These are phyloP conservation scores for Globia sparganii DNA, from an alignment of 2,888 invertebrate species.

Conservation along the genomic window DNA sequence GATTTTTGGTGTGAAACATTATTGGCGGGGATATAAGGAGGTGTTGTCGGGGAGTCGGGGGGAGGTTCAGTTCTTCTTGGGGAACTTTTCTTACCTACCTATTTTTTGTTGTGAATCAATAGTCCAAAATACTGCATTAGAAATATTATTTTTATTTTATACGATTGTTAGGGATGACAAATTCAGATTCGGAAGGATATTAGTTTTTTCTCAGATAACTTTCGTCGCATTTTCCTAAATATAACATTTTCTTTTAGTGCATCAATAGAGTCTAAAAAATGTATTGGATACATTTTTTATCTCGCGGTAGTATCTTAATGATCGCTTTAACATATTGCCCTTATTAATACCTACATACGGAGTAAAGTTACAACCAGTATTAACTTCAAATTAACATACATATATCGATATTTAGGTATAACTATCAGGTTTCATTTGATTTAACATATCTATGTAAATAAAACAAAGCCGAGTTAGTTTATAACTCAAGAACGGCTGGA, in stretches of 20 bases:
- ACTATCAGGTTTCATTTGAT: neutral
- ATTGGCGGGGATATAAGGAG: no score
- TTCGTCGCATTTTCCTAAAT: neutral
- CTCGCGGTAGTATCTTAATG: neutral
- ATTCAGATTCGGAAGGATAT: neutral
- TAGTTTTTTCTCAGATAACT: neutral
- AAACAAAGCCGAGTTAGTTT: no score
- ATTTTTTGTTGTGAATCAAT: neutral
- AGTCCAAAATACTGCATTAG: neutral
- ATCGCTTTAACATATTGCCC: neutral
- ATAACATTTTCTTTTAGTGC: neutral
- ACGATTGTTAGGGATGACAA: neutral
- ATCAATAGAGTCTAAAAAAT: neutral
- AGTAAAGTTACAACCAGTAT: neutral
- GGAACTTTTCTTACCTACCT: neutral
- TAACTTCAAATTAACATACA: neutral
- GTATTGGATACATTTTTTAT: neutral
- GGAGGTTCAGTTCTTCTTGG: neutral
- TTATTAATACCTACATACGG: no score
- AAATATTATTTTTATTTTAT: neutral
- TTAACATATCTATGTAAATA: neutral
- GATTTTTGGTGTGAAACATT: neutral
- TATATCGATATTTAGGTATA: no score
- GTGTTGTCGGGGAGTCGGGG: neutral
- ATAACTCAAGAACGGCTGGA: no score